Evolutionary conservation across 2,113 vertebrate genomes (phyloP), one percentile per base, ranked within the genome.

Genomic region (Spheniscus mendiculus): DNA sequence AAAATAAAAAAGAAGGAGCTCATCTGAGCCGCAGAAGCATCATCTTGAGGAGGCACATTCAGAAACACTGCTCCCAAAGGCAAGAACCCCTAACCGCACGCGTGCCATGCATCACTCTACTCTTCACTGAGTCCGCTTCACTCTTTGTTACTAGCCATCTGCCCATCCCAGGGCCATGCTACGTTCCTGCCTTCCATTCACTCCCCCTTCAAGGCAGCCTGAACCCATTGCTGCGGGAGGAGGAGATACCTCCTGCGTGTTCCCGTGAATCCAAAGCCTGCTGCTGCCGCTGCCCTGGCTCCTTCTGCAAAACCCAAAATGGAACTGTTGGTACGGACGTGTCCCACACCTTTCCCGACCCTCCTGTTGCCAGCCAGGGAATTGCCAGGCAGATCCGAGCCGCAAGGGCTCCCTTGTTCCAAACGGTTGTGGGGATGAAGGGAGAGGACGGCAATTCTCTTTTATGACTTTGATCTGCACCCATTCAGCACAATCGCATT

Each of bases 301-400:
- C 40, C 58, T 69, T 38, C 83, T 79, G 44, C 69, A 53, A 22
- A 63, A 79, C 7, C n/a, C 52, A 44, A 14, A 44, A 20, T 4
- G 13, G 23, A 83, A 2, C 61, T 21, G 1, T 5, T n/a, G 55
- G 30, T 19, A 18, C 0, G 1, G 66, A n/a, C 2, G 11, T 1
- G 4, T 12, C 77, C 42, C 38, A 2, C 5, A 2, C 45, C 63
- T 66, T 50, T 11, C 23, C 49, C 23, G 21, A 30, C n/a, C n/a
- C 69, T 81, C 29, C 32, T 15, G 25, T 12, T 10, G 25, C 30
- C 4, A 15, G 36, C 2, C 2, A 1, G 20, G 22, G 32, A 30
- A 22, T 2, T 17, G 12, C 19, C 70, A 34, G 87, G 87, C 78
- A 93, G 36, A 32, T 5, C 32, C 0, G 1, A 84, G 73, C 69